Conservation (phyloP, 23 tunicate species). For the Trididemnum clinides region DNA sequence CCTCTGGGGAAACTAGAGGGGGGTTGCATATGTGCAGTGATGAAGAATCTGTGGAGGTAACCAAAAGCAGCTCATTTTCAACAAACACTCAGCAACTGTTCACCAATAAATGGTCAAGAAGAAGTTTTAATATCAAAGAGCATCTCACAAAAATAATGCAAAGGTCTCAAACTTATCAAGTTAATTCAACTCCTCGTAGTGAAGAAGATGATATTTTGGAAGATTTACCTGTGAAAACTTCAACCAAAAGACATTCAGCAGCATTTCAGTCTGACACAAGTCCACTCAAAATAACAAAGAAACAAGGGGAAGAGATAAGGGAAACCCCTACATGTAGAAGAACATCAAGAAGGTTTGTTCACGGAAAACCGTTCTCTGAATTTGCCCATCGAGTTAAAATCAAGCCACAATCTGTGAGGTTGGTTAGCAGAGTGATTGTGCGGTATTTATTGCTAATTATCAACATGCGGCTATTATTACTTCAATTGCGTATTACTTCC, state of each 20-base stretch:
- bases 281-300: slow-evolving; percentile 18
- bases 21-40: no score
- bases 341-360: background rate
- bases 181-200: background rate
- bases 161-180: background rate
- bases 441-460: no score
- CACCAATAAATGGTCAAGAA: background rate
- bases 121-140: no score
- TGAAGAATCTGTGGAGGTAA: background rate
- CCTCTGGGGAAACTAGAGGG: background rate
- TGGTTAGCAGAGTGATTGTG: background rate
- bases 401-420: slow-evolving; percentile 32
- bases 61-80: background rate
- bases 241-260: background rate
- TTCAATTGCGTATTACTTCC: no score
- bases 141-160: background rate
- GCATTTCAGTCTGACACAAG: background rate
- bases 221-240: background rate
- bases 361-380: background rate
- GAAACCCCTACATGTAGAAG: slow-evolving; percentile 46
- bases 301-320: slow-evolving; percentile 18
- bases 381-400: slow-evolving; percentile 34
- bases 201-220: background rate
- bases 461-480: no score
- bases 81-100: no score